These are phyloP conservation scores for Sialia sialis DNA, from an alignment of 2,113 vertebrate species.

Conservation along the genomic window DNA sequence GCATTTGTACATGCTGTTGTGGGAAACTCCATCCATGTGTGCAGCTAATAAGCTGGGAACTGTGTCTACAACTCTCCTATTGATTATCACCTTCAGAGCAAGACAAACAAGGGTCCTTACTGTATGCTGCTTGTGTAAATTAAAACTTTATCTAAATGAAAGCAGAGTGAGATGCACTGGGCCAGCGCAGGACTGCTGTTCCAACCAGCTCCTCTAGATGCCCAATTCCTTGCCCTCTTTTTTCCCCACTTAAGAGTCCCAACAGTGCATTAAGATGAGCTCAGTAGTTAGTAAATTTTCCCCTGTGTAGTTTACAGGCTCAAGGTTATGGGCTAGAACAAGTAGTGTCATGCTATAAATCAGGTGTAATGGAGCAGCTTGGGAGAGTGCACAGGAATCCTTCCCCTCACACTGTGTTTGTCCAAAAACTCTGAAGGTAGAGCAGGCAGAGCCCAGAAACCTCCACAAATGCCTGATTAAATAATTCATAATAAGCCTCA, in stretches of 20 bases:
- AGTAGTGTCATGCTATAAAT: constrained; percentile 80
- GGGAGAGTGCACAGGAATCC: constrained; percentile 58
- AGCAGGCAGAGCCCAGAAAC: not conserved
- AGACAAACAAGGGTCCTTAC: constrained; percentile 21
- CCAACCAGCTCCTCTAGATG: constrained; percentile 35
- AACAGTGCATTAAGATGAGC: constrained; percentile 34
- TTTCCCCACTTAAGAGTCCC: constrained; percentile 26
- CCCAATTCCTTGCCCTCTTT: not conserved
- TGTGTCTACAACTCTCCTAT: constrained; percentile 35
- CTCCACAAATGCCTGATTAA: not conserved
- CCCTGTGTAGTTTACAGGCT: constrained; percentile 69
- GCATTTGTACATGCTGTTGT: constrained; percentile 27
- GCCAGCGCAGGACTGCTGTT: not conserved
- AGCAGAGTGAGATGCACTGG: constrained; percentile 28
- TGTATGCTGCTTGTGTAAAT: constrained; percentile 32
- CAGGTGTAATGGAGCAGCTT: constrained; percentile 77
- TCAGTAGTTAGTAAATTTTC: constrained; percentile 65
- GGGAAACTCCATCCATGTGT: constrained; percentile 51
- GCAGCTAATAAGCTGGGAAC: constrained; percentile 53
- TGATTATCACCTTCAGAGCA: constrained; percentile 55
- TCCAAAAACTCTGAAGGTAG: constrained; percentile 63
- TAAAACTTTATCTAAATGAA: constrained; percentile 63
- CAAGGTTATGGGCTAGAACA: constrained; percentile 76
- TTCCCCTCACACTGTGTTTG: constrained; percentile 53
- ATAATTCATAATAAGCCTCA: not conserved